Conservation (phyloP, 2,113 vertebrate genomes). For the Bos indicus region DNA sequence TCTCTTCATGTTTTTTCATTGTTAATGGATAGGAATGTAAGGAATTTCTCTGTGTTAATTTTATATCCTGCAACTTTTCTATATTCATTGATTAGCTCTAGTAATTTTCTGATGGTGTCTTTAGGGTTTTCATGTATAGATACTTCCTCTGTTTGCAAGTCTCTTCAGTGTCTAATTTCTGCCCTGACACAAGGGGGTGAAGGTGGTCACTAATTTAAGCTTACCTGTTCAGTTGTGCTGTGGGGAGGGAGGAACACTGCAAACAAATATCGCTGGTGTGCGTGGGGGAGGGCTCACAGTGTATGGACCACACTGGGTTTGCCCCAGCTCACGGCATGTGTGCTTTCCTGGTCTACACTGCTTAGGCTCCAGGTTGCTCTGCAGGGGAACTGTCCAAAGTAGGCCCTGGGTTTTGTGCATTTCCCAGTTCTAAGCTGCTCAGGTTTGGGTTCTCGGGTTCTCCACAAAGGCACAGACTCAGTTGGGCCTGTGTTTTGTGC, state of each 20-base stretch:
- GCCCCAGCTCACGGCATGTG: too few relatives aligned
- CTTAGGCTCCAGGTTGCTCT: too few relatives aligned
- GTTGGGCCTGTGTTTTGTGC: too few relatives aligned
- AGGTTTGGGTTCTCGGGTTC: too few relatives aligned
- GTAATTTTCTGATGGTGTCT: neutral
- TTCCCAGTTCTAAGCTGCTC: too few relatives aligned
- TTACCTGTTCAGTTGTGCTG: neutral
- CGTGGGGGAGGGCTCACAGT: neutral
- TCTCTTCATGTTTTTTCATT: neutral
- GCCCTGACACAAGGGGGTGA: neutral
- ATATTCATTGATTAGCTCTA: neutral
- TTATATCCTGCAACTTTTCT: neutral
- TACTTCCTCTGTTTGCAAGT: neutral
- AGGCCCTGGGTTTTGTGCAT: too few relatives aligned
- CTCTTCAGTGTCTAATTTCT: neutral
- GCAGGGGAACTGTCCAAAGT: too few relatives aligned
- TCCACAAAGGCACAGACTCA: too few relatives aligned
- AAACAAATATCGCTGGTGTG: neutral
- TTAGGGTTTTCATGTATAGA: neutral
- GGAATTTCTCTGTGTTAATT: neutral
- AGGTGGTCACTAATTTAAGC: neutral
- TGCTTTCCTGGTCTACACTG: too few relatives aligned
- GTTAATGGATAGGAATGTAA: neutral
- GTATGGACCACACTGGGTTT: neutral
- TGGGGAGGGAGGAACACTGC: neutral